Evolutionary conservation across 2,888 invertebrate genomes (phyloP).

Genomic region (Drosophila colorata): DNA sequence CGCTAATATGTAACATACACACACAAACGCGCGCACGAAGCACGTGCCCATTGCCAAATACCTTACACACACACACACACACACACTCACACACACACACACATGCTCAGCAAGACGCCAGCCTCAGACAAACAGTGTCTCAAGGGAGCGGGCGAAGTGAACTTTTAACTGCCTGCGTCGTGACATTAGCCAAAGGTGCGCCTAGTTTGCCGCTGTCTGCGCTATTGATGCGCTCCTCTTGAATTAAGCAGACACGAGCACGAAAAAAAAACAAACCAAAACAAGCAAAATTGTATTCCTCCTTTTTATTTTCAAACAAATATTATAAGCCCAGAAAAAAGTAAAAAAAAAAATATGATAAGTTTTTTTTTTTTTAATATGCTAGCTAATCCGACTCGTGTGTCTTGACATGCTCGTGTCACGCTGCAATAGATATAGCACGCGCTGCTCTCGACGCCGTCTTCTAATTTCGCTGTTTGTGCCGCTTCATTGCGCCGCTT

Average conservation of each 20-base stretch:
- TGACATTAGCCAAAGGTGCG: constrained; percentile 76
- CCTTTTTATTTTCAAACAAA: neutral
- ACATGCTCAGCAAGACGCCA: constrained; percentile 29
- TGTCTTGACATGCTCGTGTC: constrained; percentile 28
- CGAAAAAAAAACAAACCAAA: neutral
- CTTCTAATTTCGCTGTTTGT: constrained; percentile 74
- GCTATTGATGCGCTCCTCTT: constrained; percentile 34
- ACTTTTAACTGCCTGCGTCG: constrained; percentile 72
- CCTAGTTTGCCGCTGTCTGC: constrained; percentile 51
- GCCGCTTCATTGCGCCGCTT: constrained; percentile 64
- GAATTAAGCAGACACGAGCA: neutral
- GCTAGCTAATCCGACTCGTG: constrained; percentile 5
- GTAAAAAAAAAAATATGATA: too few species aligned
- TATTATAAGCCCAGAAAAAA: neutral
- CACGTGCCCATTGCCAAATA: constrained; percentile 57
- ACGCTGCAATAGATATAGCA: constrained; percentile 6
- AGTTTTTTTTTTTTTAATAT: too few species aligned
- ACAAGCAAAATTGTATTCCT: neutral
- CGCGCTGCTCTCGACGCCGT: constrained; percentile 34
- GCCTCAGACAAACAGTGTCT: constrained; percentile 28
- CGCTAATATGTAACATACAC: constrained; percentile 60
- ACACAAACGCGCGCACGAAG: constrained; percentile 12
- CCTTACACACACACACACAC: constrained; percentile 36
- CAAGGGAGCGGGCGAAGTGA: constrained; percentile 48
- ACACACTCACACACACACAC: constrained; percentile 6